Percentiles rank a stretch among this genome's conserved stretches.
Conservation (phyloP, 2,113 vertebrate genomes). For the Helogale parvula region DNA sequence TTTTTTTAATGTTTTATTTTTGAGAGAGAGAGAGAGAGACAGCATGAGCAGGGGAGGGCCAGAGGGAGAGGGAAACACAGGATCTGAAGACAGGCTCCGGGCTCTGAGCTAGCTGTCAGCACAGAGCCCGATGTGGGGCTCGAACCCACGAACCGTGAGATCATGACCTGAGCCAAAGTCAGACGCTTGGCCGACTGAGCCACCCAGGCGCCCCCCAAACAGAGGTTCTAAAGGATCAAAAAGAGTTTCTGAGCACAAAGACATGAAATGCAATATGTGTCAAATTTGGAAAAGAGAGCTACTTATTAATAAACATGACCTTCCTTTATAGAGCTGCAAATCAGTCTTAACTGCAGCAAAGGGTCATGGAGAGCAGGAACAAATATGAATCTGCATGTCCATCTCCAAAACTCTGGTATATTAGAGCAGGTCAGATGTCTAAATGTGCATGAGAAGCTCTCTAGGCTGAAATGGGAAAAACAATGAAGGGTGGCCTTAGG, state of each 20-base stretch:
- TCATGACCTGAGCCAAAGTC: too few relatives aligned
- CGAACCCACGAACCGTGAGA: too few relatives aligned
- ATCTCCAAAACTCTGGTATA: not conserved
- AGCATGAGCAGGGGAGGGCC: too few relatives aligned
- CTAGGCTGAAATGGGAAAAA: not conserved
- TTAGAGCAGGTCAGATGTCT: not conserved
- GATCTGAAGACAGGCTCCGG: too few relatives aligned
- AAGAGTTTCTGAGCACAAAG: not conserved
- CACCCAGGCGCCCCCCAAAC: not conserved
- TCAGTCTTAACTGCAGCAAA: constrained; percentile 22
- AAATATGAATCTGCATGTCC: not conserved
- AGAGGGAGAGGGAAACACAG: too few relatives aligned
- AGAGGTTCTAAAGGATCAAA: not conserved
- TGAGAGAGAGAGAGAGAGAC: too few relatives aligned
- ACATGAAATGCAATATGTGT: not conserved
- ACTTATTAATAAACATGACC: constrained; percentile 20
- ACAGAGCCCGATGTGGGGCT: too few relatives aligned
- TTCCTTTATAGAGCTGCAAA: constrained; percentile 31
- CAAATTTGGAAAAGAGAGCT: not conserved
- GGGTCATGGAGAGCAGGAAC: not conserved
- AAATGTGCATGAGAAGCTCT: not conserved
- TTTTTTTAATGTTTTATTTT: too few relatives aligned
- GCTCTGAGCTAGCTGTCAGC: too few relatives aligned
- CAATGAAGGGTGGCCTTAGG: not conserved
- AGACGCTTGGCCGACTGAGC: too few relatives aligned